Percentiles rank a stretch among this genome's conserved stretches.
Evolutionary conservation across 2,888 invertebrate species (phyloP).

Genomic region (Leptarthrus brevirostris): DNA sequence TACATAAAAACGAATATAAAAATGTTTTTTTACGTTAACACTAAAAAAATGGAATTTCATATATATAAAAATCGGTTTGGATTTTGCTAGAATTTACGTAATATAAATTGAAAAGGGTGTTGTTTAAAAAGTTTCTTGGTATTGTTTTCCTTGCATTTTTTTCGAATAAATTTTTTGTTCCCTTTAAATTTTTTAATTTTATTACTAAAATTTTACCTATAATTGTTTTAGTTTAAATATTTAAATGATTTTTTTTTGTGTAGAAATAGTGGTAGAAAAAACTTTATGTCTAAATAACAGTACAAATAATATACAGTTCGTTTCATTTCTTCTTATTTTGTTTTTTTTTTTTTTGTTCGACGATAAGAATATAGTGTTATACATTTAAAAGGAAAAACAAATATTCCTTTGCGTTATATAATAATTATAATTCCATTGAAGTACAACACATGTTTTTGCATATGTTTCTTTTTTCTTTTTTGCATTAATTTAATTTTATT

Average conservation of each 20-base stretch:
- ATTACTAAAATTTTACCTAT: slow-evolving; percentile 39
- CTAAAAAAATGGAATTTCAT: slow-evolving; percentile 50
- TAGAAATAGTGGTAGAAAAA: slow-evolving; percentile 46
- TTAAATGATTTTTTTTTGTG: slow-evolving; percentile 22
- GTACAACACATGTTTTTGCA: background rate
- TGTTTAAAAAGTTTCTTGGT: slow-evolving; percentile 31
- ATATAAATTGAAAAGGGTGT: slow-evolving; percentile 31
- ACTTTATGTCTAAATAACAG: slow-evolving; percentile 42
- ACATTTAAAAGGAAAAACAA: background rate
- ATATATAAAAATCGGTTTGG: slow-evolving; percentile 48
- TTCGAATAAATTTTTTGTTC: slow-evolving; percentile 45
- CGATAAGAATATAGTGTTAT: background rate
- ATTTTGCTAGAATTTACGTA: slow-evolving; percentile 53
- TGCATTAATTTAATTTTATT: background rate
- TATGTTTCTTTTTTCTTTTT: too few relatives aligned
- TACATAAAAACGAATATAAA: slow-evolving; percentile 22
- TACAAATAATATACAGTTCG: slow-evolving; percentile 39
- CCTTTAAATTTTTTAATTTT: slow-evolving; percentile 26
- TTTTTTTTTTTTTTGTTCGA: background rate
- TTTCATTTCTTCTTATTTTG: slow-evolving; percentile 14
- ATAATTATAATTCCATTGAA: slow-evolving; percentile 7
- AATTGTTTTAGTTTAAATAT: slow-evolving; percentile 14
- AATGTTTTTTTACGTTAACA: background rate
- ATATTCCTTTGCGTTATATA: background rate
- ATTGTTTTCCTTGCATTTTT: slow-evolving; percentile 2